Conservation (phyloP, 2,113 vertebrate genomes). For the western clawed frog (Xenopus tropicalis) region UCB_Xtro_10.0 CM004444.2:20614501-20615000, state of each 20-base stretch:
- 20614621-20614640: constrained; percentile 11
- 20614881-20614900: not conserved
- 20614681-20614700: not conserved
- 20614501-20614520: not conserved
- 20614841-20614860: too few relatives aligned
- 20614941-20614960: too few relatives aligned
- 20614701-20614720: constrained; percentile 7
- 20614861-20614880: not conserved
- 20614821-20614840: constrained; percentile 10
- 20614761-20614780: not conserved
- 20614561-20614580: not conserved
- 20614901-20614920: not conserved
- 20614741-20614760: constrained; percentile 18
- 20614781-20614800: not conserved
- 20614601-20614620: not conserved
- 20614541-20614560: too few relatives aligned
- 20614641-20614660: constrained; percentile 19
- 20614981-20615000: constrained; percentile 24
- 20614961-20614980: too few relatives aligned
- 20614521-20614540: not conserved
- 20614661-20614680: not conserved
- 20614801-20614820: not conserved
- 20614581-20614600: not conserved
- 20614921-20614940: not conserved
- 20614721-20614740: not conserved